Percentiles rank a stretch among this genome's conserved stretches.
Evolutionary conservation across 2,113 vertebrate species (phyloP).

Genomic region (Paraplagusia blochii): DNA sequence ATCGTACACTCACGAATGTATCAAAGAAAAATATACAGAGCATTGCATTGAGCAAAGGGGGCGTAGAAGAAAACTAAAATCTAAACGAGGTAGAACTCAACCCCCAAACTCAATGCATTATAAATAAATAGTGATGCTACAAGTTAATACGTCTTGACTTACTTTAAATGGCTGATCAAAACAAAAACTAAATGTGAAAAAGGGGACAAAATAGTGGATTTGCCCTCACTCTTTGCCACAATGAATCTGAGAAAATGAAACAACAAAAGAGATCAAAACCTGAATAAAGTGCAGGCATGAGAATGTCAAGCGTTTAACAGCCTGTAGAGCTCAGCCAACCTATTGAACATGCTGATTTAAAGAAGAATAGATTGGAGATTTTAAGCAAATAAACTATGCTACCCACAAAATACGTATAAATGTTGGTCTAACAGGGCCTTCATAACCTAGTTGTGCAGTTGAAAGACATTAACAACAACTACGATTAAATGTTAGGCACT

Average conservation of each 20-base stretch:
- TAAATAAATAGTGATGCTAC: conserved; percentile 69
- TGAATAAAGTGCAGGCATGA: conserved; percentile 80
- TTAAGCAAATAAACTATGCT: conserved; percentile 30
- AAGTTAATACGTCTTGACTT: conserved; percentile 19
- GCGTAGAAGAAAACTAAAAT: conserved; percentile 38
- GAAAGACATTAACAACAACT: conserved; percentile 36
- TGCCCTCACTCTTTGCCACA: conserved; percentile 25
- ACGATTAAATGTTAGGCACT: conserved; percentile 68
- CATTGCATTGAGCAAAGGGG: conserved; percentile 50
- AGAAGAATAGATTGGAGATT: conserved; percentile 4
- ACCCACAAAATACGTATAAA: conserved; percentile 35
- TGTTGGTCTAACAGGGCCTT: conserved; percentile 44
- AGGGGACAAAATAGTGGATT: conserved; percentile 25
- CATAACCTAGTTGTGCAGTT: conserved; percentile 45
- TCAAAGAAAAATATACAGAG: conserved; percentile 46
- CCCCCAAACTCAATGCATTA: conserved; percentile 61
- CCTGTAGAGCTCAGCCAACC: conserved; percentile 56
- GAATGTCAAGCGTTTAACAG: conserved; percentile 48
- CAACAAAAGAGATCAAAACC: conserved; percentile 42
- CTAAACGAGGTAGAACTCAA: conserved; percentile 76
- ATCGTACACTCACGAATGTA: conserved; percentile 52
- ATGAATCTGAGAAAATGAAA: conserved; percentile 40
- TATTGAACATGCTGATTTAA: conserved; percentile 24
- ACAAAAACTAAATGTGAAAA: conserved; percentile 17
- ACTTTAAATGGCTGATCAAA: conserved; percentile 12